phyloP scores from a whole-genome alignment of 2,113 vertebrate species.

The Damaliscus lunatus region DNA sequence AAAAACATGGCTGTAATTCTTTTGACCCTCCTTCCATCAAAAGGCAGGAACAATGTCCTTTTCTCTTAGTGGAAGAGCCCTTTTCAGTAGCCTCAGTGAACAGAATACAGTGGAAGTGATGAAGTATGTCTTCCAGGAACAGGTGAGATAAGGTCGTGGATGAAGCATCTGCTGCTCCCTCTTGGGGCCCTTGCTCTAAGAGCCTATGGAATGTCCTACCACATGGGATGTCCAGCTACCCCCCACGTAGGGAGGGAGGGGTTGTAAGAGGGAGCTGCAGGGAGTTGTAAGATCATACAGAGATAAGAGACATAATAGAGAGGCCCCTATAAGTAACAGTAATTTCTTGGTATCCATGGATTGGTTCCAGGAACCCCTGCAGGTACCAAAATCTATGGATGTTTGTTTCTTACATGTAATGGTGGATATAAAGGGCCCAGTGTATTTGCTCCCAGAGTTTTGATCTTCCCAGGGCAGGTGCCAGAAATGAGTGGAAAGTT shows the following conservation, averaged over 20 bases:
- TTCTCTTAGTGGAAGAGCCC: neutral
- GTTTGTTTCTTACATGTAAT: neutral
- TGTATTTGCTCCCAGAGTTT: neutral
- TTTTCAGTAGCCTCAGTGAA: neutral
- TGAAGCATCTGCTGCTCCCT: neutral
- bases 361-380: neutral
- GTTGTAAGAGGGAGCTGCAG: neutral
- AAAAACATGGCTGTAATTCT: neutral
- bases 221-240: neutral
- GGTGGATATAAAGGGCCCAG: neutral
- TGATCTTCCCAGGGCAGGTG: neutral
- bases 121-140: neutral
- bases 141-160: neutral
- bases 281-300: neutral
- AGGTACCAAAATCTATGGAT: neutral
- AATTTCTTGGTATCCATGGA: neutral
- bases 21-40: neutral
- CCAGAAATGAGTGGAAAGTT: neutral
- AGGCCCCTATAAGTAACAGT: neutral
- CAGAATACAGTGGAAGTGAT: neutral
- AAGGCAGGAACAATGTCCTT: neutral
- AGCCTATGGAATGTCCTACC: neutral
- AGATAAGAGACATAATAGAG: rapidly evolving
- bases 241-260: neutral
- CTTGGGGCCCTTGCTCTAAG: neutral